Percentiles rank a stretch among this genome's conserved stretches.
Evolutionary conservation across 2,888 invertebrate genomes (phyloP).

Genomic region (Laspeyria flexula): DNA sequence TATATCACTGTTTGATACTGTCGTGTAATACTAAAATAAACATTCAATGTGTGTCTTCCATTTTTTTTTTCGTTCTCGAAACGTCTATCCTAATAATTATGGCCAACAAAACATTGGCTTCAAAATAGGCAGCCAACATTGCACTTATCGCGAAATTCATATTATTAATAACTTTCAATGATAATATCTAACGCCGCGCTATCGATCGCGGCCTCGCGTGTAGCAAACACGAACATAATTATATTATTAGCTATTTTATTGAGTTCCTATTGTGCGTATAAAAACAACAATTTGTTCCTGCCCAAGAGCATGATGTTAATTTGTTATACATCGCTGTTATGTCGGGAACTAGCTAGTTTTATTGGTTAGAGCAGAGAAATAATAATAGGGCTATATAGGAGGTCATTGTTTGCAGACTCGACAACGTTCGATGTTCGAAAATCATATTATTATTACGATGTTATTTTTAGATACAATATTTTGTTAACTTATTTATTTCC

Average conservation of each 20-base stretch:
- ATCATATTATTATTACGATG: not conserved
- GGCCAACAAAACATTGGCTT: not conserved
- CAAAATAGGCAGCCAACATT: constrained; percentile 31
- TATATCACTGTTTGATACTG: too few species aligned
- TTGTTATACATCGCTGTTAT: not conserved
- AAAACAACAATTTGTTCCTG: not conserved
- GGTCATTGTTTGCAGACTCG: not conserved
- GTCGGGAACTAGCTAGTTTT: not conserved
- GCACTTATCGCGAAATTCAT: constrained; percentile 43
- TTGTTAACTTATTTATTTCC: too few species aligned
- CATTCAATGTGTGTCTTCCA: too few species aligned
- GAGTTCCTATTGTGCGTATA: not conserved
- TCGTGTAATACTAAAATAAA: too few species aligned
- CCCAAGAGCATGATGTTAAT: not conserved
- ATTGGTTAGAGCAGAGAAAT: not conserved
- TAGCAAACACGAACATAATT: constrained; percentile 2
- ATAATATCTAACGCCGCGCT: constrained; percentile 42
- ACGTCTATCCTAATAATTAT: not conserved
- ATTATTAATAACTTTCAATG: constrained; percentile 44
- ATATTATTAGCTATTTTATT: constrained; percentile 9
- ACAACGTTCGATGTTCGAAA: not conserved
- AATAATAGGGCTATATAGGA: not conserved
- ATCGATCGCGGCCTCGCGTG: constrained; percentile 35
- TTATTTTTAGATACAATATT: not conserved
- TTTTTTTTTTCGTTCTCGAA: too few species aligned